Base-by-base conservation (phyloP, 2,113 vertebrate genomes). In the Bufo bufo region DNA sequence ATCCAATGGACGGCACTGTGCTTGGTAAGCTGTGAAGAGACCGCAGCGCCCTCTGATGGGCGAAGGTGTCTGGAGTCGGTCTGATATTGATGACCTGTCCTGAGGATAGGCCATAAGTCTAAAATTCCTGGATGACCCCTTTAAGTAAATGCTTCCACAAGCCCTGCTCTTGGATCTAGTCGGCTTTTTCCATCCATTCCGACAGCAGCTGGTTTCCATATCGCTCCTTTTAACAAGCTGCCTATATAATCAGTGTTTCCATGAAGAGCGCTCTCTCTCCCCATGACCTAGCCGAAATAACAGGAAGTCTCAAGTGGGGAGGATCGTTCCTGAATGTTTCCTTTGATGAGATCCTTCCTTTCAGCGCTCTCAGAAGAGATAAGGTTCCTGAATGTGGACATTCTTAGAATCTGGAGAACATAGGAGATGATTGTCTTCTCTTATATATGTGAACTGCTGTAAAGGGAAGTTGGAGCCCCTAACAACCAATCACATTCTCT, bases 241-340 rank as follows among this genome's bases (percentile, higher is more conserved):
- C 84, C 90, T 88, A 89, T 83, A 0, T 45, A 63, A 90, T 93
- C 93, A 93, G 90, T 91, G 84, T 93, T 93, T 93, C 93, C 93
- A 89, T 84, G 87, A 45, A 0, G 0, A 0, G 86, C 52, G 82
- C 83, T 90, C 89, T 4, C 74, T 90, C 85, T 7, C 87, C 4
- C 17, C 74, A 33, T 65, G 83, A 89, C 90, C 82, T 83, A 75
- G 86, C 19, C 23, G 89, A 6, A 19, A 69, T 87, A 6, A 20
- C 49, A 85, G 90, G 86, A 89, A 87, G 45, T n/a, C 65, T 33
- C 17, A 83, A 83, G 86, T 83, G 86, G 69, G 33, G 66, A 82
- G 54, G 63, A 83, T 61, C 33, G 59, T 17, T 63, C 20, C 16
- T 49, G 63, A 88, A 63, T 83, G 47, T 88, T 88, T 88, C 86